A percentile compares a stretch with the other conserved stretches of the same genome.
phyloP scores from a whole-genome alignment of 2,797 vertebrate species.

The Mastacembelus armatus region DNA sequence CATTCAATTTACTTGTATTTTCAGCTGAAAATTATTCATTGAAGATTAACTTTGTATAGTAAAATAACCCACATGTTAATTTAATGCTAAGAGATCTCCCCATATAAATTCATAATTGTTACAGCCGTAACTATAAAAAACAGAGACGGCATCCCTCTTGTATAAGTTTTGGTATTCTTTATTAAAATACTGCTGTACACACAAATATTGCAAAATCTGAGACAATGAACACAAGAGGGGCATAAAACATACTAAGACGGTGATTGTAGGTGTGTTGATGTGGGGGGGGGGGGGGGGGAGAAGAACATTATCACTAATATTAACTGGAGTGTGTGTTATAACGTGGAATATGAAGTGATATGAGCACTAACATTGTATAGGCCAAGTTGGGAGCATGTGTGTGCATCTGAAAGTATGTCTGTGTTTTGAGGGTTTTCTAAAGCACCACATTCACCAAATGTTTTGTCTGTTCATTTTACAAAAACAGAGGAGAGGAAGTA shows the following conservation, averaged over 20 bases:
- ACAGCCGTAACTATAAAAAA: background rate
- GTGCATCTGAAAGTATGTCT: slow-evolving; percentile 35
- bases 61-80: too few species aligned
- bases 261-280: slow-evolving; percentile 75
- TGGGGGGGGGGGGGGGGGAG: slow-evolving; percentile 43
- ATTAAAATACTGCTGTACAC: slow-evolving; percentile 99
- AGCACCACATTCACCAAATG: slow-evolving; percentile 84
- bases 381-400: slow-evolving; percentile 20
- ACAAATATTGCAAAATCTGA: slow-evolving; percentile 92
- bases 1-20: too few species aligned
- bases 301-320: slow-evolving; percentile 77
- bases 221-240: slow-evolving; percentile 91
- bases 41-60: too few species aligned
- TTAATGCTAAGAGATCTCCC: too few species aligned
- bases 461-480: slow-evolving; percentile 67
- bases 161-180: slow-evolving; percentile 93
- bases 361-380: slow-evolving; percentile 63
- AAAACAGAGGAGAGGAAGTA: slow-evolving; percentile 74
- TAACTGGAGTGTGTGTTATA: slow-evolving; percentile 68
- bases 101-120: background rate
- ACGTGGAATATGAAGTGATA: slow-evolving; percentile 62
- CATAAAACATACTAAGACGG: slow-evolving; percentile 84
- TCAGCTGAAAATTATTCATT: too few species aligned
- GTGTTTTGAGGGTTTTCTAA: slow-evolving; percentile 67
- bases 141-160: background rate